phyloP scores from a whole-genome alignment of 2,888 invertebrate genomes.

The Leucophenga montana region DNA sequence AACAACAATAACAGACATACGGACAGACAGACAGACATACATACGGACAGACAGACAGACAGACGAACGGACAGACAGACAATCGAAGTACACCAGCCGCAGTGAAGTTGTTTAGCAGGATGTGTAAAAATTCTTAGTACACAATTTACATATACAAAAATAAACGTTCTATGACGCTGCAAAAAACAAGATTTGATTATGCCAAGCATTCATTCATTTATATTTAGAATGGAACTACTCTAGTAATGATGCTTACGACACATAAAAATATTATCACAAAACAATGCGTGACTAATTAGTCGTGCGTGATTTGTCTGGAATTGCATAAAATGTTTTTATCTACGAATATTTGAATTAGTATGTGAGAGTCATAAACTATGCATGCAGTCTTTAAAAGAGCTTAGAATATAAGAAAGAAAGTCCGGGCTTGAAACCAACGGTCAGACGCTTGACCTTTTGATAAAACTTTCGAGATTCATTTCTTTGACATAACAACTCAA shows the following conservation, averaged over 20 bases:
- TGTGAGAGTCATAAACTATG: no score
- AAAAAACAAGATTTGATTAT: constrained; percentile 5
- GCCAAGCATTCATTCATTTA: background rate
- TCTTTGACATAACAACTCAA: no score
- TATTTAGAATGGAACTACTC: background rate
- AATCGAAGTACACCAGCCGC: background rate
- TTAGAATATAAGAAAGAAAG: no score
- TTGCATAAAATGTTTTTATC: background rate
- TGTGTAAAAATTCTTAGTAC: no score
- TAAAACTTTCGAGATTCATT: no score
- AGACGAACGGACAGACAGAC: no score
- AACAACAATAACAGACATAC: constrained; percentile 10
- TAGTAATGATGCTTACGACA: background rate
- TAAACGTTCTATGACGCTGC: background rate
- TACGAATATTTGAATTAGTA: background rate
- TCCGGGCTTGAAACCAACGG: no score
- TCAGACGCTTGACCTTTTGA: no score
- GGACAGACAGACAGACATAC: no score
- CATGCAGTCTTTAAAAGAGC: background rate
- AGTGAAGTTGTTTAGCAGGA: background rate
- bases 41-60: no score
- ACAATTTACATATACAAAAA: background rate
- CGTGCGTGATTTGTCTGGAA: background rate
- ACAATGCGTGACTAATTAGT: constrained; percentile 22
- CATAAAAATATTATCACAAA: constrained; percentile 17